Evolutionary conservation across 2,113 vertebrate species (phyloP).

Genomic region (Eptatretus burgeri): DNA sequence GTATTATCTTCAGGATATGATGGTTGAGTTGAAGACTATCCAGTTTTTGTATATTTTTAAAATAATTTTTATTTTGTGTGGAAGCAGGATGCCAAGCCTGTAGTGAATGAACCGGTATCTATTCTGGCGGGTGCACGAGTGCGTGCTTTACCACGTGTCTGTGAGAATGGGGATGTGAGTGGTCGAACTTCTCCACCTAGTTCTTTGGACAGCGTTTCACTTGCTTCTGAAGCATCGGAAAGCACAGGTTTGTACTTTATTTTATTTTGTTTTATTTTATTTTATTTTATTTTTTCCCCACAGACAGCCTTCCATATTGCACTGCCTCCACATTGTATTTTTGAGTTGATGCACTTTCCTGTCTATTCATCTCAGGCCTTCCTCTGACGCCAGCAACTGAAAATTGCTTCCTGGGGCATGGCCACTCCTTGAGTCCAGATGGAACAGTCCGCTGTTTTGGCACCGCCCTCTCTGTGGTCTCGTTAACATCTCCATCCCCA

Average conservation of each 20-base stretch:
- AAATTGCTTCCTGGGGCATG: not conserved
- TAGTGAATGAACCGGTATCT: constrained; percentile 58
- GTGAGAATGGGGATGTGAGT: constrained; percentile 29
- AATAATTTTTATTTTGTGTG: constrained; percentile 11
- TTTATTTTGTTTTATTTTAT: no score
- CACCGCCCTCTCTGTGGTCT: not conserved
- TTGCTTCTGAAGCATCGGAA: constrained; percentile 67
- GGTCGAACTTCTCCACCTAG: constrained; percentile 33
- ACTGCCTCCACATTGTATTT: no score
- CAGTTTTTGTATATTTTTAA: no score
- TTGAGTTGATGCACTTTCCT: not conserved
- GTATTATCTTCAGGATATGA: constrained; percentile 7
- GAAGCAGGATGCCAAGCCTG: constrained; percentile 42
- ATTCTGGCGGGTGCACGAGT: constrained; percentile 31
- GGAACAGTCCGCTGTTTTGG: not conserved
- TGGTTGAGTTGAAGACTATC: not conserved
- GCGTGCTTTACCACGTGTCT: constrained; percentile 19
- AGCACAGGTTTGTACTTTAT: constrained; percentile 13
- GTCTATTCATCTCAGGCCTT: not conserved
- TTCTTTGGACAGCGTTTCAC: constrained; percentile 53
- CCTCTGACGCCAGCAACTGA: constrained; percentile 2
- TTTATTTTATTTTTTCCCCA: no score
- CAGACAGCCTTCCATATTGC: no score
- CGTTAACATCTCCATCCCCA: constrained; percentile 11
- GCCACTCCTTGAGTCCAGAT: constrained; percentile 2